phyloP scores from a whole-genome alignment of 2,888 invertebrate genomes.

The Pachycephus smyrnensis region DNA sequence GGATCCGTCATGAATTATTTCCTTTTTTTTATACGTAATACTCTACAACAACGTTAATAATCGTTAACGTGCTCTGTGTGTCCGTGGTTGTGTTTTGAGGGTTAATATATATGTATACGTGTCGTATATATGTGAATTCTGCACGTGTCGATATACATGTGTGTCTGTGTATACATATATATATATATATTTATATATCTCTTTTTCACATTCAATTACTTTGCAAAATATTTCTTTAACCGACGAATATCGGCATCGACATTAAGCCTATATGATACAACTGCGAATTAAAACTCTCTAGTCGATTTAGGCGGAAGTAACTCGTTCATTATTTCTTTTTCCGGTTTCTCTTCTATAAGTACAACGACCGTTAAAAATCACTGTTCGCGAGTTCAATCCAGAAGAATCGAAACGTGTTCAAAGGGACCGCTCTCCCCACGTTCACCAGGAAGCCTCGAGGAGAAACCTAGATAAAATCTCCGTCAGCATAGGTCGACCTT shows the following conservation, averaged over 20 bases:
- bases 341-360: slow-evolving; percentile 45
- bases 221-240: slow-evolving; percentile 56
- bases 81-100: slow-evolving; percentile 33
- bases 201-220: slow-evolving; percentile 49
- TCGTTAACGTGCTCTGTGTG: slow-evolving; percentile 38
- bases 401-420: neutral
- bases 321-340: slow-evolving; percentile 32
- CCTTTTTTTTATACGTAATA: neutral
- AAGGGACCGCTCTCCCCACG: neutral
- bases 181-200: slow-evolving; percentile 34
- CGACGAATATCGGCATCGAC: slow-evolving; percentile 39
- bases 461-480: neutral
- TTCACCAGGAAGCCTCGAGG: neutral
- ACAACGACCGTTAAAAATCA: slow-evolving; percentile 49
- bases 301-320: slow-evolving; percentile 52
- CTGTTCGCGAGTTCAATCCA: neutral
- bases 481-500: neutral
- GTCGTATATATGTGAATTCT: slow-evolving; percentile 26
- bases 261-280: slow-evolving; percentile 59
- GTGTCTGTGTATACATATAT: slow-evolving; percentile 5
- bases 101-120: slow-evolving; percentile 31
- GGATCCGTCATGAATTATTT: neutral
- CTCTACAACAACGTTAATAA: slow-evolving; percentile 29
- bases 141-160: neutral
- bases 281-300: slow-evolving; percentile 43